Percentiles rank a stretch among this genome's conserved stretches.
These are phyloP conservation scores for Thryonomys swinderianus DNA, from an alignment of 2,113 vertebrate species.

Conservation along the genomic window DNA sequence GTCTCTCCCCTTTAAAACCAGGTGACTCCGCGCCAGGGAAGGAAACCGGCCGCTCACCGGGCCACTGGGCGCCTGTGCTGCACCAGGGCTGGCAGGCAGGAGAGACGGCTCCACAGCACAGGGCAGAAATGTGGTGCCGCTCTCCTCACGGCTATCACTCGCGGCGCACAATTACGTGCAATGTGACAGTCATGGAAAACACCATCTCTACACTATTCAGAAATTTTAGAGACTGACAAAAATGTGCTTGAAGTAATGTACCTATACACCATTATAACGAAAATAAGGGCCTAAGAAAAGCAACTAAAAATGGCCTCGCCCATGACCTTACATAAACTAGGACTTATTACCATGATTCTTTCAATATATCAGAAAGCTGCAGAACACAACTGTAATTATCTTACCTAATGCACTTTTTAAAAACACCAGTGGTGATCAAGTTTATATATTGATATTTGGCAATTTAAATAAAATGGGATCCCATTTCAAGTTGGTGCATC, in stretches of 20 bases:
- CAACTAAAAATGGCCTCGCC: not conserved
- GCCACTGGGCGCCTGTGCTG: too few relatives aligned
- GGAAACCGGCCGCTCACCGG: not conserved
- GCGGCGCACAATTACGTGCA: not conserved
- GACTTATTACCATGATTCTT: not conserved
- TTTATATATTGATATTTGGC: not conserved
- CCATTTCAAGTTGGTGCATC: not conserved
- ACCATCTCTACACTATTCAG: not conserved
- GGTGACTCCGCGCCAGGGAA: not conserved
- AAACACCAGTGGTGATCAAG: not conserved
- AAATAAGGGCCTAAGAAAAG: not conserved
- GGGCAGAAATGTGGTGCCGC: not conserved
- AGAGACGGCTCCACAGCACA: not conserved
- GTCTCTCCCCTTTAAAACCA: not conserved
- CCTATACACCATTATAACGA: not conserved
- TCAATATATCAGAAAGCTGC: not conserved
- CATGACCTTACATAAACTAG: not conserved
- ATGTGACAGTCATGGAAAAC: not conserved
- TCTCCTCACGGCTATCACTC: not conserved
- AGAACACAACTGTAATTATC: not conserved
- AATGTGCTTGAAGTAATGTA: not conserved
- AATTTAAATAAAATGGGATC: not conserved
- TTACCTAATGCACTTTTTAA: not conserved
- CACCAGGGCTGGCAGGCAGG: not conserved
- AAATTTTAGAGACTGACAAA: not conserved